A percentile compares a stretch with the other conserved stretches of the same genome.
Conservation (phyloP, 2,113 vertebrate species). For the Hoplias malabaricus region DNA sequence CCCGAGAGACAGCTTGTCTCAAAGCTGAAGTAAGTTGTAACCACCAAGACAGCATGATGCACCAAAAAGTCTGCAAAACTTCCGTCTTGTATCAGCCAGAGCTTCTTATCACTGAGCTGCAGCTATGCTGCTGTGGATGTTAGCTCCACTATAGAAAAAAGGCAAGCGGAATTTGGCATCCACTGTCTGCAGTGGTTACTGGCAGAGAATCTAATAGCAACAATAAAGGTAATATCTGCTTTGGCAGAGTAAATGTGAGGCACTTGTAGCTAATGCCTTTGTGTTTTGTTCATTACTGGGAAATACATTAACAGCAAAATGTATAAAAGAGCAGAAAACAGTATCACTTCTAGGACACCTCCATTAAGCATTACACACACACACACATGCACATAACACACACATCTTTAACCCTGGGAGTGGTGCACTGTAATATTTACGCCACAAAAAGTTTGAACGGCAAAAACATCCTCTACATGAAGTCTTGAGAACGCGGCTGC, state of each 20-base stretch:
- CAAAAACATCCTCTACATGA: conserved; percentile 41
- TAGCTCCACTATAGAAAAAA: too few species aligned
- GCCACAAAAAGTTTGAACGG: conserved; percentile 6
- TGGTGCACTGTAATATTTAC: neutral
- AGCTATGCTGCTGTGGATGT: neutral
- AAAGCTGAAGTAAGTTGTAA: neutral
- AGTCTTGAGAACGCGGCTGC: conserved; percentile 20
- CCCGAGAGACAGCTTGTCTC: neutral
- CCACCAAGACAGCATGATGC: neutral
- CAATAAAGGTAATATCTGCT: neutral
- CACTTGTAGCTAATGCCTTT: conserved; percentile 4
- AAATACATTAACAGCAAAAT: too few species aligned
- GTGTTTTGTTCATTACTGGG: too few species aligned
- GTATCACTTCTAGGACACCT: neutral
- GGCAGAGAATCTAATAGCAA: neutral
- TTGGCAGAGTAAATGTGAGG: neutral
- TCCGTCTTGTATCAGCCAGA: conserved; percentile 10
- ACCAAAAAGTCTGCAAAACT: conserved; percentile 31
- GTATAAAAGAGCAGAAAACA: too few species aligned
- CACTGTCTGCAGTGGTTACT: neutral
- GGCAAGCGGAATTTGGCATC: neutral
- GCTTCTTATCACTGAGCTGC: conserved; percentile 25
- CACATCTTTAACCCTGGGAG: neutral
- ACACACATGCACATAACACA: conserved; percentile 4
- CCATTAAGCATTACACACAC: conserved; percentile 36